Evolutionary conservation across 2,797 vertebrate species (phyloP).

Genomic region (Poeciliopsis paucimaculata): DNA sequence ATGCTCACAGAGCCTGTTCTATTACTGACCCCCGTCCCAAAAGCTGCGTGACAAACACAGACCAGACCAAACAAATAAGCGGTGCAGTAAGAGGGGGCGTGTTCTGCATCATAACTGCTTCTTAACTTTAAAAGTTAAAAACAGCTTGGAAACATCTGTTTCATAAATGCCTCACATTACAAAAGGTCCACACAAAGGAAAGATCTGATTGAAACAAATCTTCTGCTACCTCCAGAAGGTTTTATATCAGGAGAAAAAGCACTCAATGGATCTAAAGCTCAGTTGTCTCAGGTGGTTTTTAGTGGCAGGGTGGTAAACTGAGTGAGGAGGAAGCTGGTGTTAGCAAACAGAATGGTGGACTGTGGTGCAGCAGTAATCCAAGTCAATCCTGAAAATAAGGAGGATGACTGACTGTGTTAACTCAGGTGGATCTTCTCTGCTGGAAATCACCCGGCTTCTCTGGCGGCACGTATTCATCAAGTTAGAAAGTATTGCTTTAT

Average conservation of each 20-base stretch:
- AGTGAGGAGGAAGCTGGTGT: slow-evolving; percentile 19
- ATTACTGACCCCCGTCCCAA: slow-evolving; percentile 27
- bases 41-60: slow-evolving; percentile 64
- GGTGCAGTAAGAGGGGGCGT: not conserved
- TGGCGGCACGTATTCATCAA: not conserved
- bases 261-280: slow-evolving; percentile 61
- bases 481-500: not conserved
- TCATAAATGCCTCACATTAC: not conserved
- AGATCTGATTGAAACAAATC: not conserved
- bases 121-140: slow-evolving; percentile 15
- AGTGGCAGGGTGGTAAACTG: slow-evolving; percentile 26
- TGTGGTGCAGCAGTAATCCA: slow-evolving; percentile 8
- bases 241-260: slow-evolving; percentile 68
- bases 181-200: not conserved
- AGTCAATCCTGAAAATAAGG: slow-evolving; percentile 10
- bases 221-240: slow-evolving; percentile 25
- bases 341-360: slow-evolving; percentile 25
- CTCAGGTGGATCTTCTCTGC: slow-evolving; percentile 28
- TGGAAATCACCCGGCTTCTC: slow-evolving; percentile 24
- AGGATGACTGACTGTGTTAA: slow-evolving; percentile 22
- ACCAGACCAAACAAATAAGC: slow-evolving; percentile 65
- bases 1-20: slow-evolving; percentile 21
- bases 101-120: not conserved
- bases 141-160: not conserved
- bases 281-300: slow-evolving; percentile 78